These are phyloP conservation scores for Atrichornis clamosus DNA, from an alignment of 2,113 vertebrate species.

Conservation along the genomic window DNA sequence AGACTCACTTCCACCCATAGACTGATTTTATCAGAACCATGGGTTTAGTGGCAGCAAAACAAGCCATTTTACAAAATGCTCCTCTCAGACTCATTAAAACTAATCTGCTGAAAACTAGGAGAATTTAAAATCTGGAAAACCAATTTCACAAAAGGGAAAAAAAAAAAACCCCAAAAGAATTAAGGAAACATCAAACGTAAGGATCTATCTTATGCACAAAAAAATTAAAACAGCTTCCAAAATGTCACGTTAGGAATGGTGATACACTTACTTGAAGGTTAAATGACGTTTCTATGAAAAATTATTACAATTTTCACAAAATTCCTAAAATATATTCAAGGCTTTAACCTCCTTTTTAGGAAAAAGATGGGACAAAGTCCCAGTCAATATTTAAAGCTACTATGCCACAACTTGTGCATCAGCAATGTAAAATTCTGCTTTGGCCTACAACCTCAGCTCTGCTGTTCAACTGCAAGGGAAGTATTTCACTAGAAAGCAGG, in stretches of 20 bases:
- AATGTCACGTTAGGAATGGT: background rate
- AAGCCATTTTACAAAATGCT: background rate
- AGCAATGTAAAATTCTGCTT: background rate
- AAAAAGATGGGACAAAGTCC: background rate
- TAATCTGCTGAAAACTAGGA: background rate
- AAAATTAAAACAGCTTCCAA: background rate
- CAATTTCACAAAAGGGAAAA: background rate
- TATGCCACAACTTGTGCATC: background rate
- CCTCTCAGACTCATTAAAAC: background rate
- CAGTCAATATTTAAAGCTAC: background rate
- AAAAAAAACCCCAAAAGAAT: background rate
- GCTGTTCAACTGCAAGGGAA: background rate
- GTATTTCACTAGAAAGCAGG: background rate
- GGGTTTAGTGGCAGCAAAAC: background rate
- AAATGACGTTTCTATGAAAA: background rate
- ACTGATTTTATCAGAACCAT: background rate
- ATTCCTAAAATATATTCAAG: background rate
- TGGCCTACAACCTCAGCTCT: background rate
- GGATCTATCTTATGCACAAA: background rate
- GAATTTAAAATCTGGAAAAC: background rate
- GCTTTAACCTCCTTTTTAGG: background rate
- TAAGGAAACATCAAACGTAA: background rate
- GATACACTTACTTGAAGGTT: background rate
- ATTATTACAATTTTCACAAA: background rate
- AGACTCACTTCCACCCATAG: background rate